phyloP scores from a whole-genome alignment of 1,140 invertebrate species.

The Drosophila arawakana region DNA sequence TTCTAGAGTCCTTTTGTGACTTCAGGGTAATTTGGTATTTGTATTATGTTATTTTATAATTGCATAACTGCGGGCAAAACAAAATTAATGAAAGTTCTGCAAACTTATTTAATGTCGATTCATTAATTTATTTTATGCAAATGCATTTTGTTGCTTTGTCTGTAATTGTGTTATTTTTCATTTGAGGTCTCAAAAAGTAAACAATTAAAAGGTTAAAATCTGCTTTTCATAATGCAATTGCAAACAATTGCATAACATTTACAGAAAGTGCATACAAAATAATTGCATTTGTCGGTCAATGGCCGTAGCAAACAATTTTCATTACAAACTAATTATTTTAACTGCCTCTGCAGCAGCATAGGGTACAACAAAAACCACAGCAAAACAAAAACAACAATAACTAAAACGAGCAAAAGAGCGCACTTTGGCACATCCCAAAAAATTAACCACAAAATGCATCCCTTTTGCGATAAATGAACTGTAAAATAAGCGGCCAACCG shows the following conservation, averaged over 20 bases:
- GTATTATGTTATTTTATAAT: not conserved
- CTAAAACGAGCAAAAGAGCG: slow-evolving; percentile 7
- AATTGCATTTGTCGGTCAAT: slow-evolving; percentile 63
- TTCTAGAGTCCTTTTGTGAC: not conserved
- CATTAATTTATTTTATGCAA: slow-evolving; percentile 18
- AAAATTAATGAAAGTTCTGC: slow-evolving; percentile 13
- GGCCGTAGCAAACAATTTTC: slow-evolving; percentile 43
- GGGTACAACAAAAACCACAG: slow-evolving; percentile 13
- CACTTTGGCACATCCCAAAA: slow-evolving; percentile 25
- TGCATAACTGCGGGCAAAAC: not conserved
- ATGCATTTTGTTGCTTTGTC: slow-evolving; percentile 10
- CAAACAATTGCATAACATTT: slow-evolving; percentile 58
- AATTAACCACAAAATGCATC: slow-evolving; percentile 21
- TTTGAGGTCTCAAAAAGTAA: slow-evolving; percentile 4
- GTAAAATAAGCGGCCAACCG: slow-evolving; percentile 59
- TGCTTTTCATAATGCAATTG: slow-evolving; percentile 72
- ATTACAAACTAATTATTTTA: slow-evolving; percentile 79
- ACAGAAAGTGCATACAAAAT: slow-evolving; percentile 41
- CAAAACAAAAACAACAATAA: slow-evolving; percentile 1
- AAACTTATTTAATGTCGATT: slow-evolving; percentile 15
- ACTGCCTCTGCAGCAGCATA: slow-evolving; percentile 18
- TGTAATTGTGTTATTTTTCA: slow-evolving; percentile 1
- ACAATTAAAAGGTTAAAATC: slow-evolving; percentile 49
- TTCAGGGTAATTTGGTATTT: not conserved
- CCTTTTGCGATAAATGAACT: slow-evolving; percentile 68